Conservation (phyloP, 2,113 vertebrate species). For the Etheostoma spectabile region DNA sequence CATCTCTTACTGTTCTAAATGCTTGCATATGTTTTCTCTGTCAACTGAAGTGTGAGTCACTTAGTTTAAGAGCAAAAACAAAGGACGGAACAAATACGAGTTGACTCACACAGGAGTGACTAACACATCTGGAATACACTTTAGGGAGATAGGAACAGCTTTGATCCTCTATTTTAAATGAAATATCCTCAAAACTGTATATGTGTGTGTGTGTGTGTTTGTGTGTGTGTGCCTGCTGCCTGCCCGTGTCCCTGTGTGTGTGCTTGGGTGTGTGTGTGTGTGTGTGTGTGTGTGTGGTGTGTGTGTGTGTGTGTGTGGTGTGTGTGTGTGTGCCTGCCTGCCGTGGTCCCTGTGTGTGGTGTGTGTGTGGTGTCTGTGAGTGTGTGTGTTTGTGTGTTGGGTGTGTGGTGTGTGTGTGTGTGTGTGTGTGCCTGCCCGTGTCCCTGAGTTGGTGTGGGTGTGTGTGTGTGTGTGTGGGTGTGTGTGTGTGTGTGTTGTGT, state of each 20-base stretch:
- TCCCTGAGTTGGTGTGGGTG: no score
- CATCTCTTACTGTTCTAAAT: constrained; percentile 74
- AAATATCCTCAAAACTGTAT: neutral
- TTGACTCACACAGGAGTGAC: constrained; percentile 80
- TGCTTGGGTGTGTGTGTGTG: constrained; percentile 11
- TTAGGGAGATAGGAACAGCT: constrained; percentile 57
- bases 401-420: no score
- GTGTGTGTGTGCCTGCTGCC: constrained; percentile 8
- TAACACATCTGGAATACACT: constrained; percentile 78
- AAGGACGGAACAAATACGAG: constrained; percentile 59
- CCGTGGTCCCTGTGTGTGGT: neutral
- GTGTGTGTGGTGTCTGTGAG: no score
- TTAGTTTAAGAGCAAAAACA: constrained; percentile 65
- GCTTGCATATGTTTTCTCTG: constrained; percentile 67
- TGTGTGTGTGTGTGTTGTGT: no score
- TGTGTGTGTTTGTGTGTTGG: no score
- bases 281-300: constrained; percentile 21
- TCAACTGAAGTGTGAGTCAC: constrained; percentile 72
- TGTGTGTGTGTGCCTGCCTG: no score
- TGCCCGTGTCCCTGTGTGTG: no score
- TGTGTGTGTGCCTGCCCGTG: no score
- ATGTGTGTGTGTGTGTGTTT: constrained; percentile 33
- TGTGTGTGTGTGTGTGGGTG: no score
- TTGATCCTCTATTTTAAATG: constrained; percentile 25
- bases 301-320: constrained; percentile 14